phyloP scores from a whole-genome alignment of 2,797 vertebrate species.

The Gallinago stenura region DNA sequence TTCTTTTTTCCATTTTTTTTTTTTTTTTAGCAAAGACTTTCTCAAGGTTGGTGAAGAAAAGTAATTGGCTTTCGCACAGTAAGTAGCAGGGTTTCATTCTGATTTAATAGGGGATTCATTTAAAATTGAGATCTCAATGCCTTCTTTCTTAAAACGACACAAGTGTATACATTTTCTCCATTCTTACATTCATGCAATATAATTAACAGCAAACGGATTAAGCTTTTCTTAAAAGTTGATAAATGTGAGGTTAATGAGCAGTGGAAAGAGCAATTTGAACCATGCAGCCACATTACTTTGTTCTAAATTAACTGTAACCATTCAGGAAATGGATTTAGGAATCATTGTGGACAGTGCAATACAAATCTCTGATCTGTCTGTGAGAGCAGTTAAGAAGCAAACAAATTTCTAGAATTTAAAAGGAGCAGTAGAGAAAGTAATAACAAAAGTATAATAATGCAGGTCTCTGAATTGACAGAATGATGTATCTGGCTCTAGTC shows the following conservation, averaged over 20 bases:
- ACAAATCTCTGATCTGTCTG: neutral
- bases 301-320: conserved; percentile 27
- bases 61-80: neutral
- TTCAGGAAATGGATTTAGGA: conserved; percentile 9
- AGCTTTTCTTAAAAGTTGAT: neutral
- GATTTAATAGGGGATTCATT: neutral
- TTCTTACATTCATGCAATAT: neutral
- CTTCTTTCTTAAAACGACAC: neutral
- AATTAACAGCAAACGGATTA: neutral
- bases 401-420: conserved; percentile 1
- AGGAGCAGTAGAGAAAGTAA: neutral
- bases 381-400: conserved; percentile 9
- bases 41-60: conserved; percentile 14
- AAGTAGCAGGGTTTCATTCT: conserved; percentile 6
- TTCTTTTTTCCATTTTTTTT: neutral
- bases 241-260: conserved; percentile 20
- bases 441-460: neutral
- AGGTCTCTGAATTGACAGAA: neutral
- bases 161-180: neutral
- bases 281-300: neutral
- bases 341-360: neutral
- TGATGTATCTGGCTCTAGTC: neutral
- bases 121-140: neutral
- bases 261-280: conserved; percentile 10
- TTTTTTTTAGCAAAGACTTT: neutral